These are phyloP conservation scores for Nipponacmea schrenckii DNA, from an alignment of 2,888 invertebrate species.

Conservation along the genomic window DNA sequence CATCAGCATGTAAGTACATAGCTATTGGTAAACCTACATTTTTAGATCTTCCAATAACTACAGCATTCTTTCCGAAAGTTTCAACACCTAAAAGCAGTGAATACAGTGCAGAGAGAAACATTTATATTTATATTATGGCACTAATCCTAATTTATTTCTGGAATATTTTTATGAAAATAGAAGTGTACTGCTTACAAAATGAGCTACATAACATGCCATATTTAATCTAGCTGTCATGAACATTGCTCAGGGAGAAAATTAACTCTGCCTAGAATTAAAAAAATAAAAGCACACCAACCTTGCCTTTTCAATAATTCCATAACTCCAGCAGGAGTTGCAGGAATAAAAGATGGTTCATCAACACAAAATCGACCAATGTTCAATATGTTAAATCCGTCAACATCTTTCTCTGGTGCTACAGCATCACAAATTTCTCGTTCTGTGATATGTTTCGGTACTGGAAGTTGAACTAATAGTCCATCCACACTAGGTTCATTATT, in stretches of 20 bases:
- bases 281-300: constrained; percentile 57
- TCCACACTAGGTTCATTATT: constrained; percentile 80
- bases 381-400: constrained; percentile 87
- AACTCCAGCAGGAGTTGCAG: constrained; percentile 84
- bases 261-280: no score
- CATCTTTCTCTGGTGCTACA: constrained; percentile 84
- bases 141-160: no score
- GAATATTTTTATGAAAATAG: no score
- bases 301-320: constrained; percentile 76
- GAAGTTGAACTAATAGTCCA: constrained; percentile 81
- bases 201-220: no score
- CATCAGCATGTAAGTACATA: constrained; percentile 75
- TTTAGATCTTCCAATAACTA: constrained; percentile 89
- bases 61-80: constrained; percentile 87
- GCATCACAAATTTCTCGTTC: constrained; percentile 80
- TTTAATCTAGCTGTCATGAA: no score
- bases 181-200: no score
- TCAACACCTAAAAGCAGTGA: constrained; percentile 74
- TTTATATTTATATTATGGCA: not conserved
- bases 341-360: constrained; percentile 72
- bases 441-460: constrained; percentile 80
- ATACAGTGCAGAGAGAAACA: no score
- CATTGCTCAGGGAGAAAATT: no score
- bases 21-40: constrained; percentile 92
- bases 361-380: constrained; percentile 79